A percentile compares a stretch with the other conserved stretches of the same genome.
These are phyloP conservation scores for Biston stratarius DNA, from an alignment of 2,888 invertebrate species.

Conservation along the genomic window DNA sequence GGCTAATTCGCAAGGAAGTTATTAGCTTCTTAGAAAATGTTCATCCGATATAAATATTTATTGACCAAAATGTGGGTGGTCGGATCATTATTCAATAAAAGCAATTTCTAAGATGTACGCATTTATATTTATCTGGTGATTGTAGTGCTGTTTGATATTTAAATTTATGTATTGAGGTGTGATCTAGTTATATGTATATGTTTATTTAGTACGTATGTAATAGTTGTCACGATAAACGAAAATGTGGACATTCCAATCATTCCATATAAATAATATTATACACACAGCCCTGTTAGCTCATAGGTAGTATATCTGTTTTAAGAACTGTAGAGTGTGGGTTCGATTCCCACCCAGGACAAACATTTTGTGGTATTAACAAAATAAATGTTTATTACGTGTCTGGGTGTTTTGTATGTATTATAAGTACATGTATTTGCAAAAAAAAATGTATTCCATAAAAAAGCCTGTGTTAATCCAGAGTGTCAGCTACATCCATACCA, in stretches of 20 bases:
- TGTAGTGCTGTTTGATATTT: constrained; percentile 27
- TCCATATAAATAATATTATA: neutral
- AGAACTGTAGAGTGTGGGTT: too few relatives aligned
- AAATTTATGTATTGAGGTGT: constrained; percentile 36
- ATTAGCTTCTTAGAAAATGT: constrained; percentile 59
- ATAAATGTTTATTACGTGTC: too few relatives aligned
- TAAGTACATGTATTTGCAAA: too few relatives aligned
- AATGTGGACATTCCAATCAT: constrained; percentile 18
- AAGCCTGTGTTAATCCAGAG: too few relatives aligned
- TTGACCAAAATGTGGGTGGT: constrained; percentile 60
- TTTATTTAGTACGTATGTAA: constrained; percentile 17
- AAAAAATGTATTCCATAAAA: too few relatives aligned
- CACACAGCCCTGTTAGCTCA: too few relatives aligned
- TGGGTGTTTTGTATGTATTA: too few relatives aligned
- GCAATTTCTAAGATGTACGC: constrained; percentile 32
- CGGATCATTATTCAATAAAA: constrained; percentile 58
- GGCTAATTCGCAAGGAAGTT: constrained; percentile 60
- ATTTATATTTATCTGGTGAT: constrained; percentile 9
- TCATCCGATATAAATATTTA: constrained; percentile 64
- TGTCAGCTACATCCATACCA: too few relatives aligned
- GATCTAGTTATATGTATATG: constrained; percentile 19
- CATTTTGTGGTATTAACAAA: too few relatives aligned
- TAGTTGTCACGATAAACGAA: constrained; percentile 22
- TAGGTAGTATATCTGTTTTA: too few relatives aligned
- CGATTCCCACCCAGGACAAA: too few relatives aligned